Conservation (phyloP, 2,113 vertebrate species). For the Xiphorhynchus elegans region DNA sequence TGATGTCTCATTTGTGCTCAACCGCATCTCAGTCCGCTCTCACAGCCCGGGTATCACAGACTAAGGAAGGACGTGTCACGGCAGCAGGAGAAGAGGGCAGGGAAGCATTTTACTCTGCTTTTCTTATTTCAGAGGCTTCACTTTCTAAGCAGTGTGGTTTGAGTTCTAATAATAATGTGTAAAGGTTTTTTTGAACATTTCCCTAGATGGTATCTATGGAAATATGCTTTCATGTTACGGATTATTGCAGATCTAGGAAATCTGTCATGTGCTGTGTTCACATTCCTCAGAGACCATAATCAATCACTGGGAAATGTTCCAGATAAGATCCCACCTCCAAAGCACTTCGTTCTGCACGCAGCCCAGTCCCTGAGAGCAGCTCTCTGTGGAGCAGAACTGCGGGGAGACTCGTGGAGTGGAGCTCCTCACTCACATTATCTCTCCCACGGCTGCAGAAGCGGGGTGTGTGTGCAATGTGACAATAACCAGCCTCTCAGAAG, state of each 20-base stretch:
- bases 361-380: neutral
- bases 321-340: neutral
- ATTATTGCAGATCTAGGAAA: neutral
- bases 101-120: neutral
- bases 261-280: neutral
- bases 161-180: neutral
- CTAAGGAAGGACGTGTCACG: neutral
- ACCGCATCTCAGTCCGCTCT: neutral
- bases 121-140: neutral
- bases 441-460: neutral
- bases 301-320: neutral
- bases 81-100: neutral
- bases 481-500: neutral
- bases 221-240: neutral
- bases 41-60: neutral
- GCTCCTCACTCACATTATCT: neutral
- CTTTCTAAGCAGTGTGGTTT: neutral
- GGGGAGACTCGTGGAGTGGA: too few species aligned
- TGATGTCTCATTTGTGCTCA: neutral
- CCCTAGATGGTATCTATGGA: neutral
- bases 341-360: neutral
- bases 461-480: rapidly evolving
- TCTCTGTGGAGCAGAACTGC: neutral
- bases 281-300: neutral
- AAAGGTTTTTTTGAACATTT: neutral